Conservation (phyloP, 2,797 vertebrate genomes). For the Columba guinea region DNA sequence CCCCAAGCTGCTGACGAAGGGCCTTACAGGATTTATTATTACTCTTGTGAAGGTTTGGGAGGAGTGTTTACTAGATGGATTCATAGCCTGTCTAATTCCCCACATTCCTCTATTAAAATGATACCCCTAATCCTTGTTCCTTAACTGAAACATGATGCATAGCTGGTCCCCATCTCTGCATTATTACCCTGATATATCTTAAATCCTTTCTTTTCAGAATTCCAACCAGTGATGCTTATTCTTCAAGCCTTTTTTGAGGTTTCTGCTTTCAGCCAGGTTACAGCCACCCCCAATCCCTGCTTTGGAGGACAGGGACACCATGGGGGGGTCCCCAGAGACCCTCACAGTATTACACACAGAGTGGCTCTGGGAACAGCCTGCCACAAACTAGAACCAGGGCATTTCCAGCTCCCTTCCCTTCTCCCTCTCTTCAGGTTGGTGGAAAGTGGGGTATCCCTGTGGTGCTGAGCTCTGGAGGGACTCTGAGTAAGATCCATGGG, state of each 20-base stretch:
- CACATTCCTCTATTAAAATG: neutral
- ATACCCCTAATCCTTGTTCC: conserved; percentile 15
- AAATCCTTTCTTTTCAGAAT: neutral
- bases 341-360: neutral
- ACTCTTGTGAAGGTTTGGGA: conserved; percentile 20
- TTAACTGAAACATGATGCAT: neutral
- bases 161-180: neutral
- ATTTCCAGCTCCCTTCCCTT: neutral
- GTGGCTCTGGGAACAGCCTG: neutral
- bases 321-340: neutral
- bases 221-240: neutral
- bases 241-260: neutral
- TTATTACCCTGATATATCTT: neutral
- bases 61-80: conserved; percentile 39
- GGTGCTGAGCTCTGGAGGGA: neutral
- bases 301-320: neutral
- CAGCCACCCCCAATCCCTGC: neutral
- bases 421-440: neutral
- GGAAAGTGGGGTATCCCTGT: neutral
- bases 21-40: conserved; percentile 29
- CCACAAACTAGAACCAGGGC: neutral
- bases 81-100: neutral
- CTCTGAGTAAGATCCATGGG: neutral
- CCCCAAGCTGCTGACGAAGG: neutral
- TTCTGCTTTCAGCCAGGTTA: neutral